Conservation (phyloP, 2,113 vertebrate genomes). For the Elaphurus davidianus region DNA sequence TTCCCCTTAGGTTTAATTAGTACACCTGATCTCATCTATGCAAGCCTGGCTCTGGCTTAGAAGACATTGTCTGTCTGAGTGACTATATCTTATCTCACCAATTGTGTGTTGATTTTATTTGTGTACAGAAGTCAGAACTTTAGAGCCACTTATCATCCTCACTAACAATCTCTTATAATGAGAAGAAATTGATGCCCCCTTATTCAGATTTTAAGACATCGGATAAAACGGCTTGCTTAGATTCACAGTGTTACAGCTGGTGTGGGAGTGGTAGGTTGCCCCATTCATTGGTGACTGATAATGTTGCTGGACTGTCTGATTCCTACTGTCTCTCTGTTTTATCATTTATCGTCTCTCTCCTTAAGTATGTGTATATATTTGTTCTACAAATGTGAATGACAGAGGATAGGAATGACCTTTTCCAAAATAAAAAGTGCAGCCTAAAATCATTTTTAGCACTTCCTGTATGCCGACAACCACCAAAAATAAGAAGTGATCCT, state of each 20-base stretch:
- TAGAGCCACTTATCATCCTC: not conserved
- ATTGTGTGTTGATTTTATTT: conserved; percentile 9
- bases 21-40: not conserved
- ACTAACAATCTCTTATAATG: not conserved
- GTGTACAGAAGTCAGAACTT: not conserved
- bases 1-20: not conserved
- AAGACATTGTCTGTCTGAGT: not conserved
- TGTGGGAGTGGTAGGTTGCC: not conserved
- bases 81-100: not conserved
- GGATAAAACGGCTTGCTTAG: not conserved
- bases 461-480: not conserved
- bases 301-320: not conserved
- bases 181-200: not conserved
- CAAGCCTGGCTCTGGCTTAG: not conserved
- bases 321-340: not conserved
- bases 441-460: conserved; percentile 34
- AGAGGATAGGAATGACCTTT: conserved; percentile 55
- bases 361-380: not conserved
- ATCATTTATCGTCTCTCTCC: not conserved
- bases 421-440: conserved; percentile 39
- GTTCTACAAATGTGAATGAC: conserved; percentile 29
- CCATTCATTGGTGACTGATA: not conserved
- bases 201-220: not conserved
- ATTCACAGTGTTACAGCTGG: not conserved
- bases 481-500: not conserved